A percentile compares a stretch with the other conserved stretches of the same genome.
Evolutionary conservation across 2,888 invertebrate genomes (phyloP).

Genomic region (Junonia oenone): DNA sequence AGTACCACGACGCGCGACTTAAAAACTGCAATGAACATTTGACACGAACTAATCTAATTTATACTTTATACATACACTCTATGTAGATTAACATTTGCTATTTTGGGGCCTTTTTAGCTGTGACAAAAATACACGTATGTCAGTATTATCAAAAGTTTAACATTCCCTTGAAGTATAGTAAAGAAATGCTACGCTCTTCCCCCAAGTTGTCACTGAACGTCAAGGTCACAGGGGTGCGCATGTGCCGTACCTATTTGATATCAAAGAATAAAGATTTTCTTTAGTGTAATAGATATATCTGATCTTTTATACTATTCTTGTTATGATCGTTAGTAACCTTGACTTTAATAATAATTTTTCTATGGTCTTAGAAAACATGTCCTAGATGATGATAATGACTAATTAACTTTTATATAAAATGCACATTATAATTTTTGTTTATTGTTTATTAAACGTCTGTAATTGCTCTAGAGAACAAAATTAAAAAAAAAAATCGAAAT

Average conservation of each 20-base stretch:
- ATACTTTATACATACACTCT: not conserved
- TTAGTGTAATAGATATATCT: conserved; percentile 31
- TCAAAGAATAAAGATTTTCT: conserved; percentile 56
- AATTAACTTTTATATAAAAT: not conserved
- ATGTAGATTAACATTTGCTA: not conserved
- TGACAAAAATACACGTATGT: not conserved
- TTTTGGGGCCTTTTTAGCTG: not conserved
- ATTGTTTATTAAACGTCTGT: not conserved
- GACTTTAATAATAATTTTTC: not conserved
- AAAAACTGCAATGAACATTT: not conserved
- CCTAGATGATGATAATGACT: not conserved
- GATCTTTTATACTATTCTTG: conserved; percentile 11
- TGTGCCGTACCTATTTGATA: conserved; percentile 60
- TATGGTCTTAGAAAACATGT: not conserved
- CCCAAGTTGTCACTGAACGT: conserved; percentile 48
- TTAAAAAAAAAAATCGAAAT: not conserved
- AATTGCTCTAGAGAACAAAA: not conserved
- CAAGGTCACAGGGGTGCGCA: conserved; percentile 67
- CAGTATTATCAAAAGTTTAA: not conserved
- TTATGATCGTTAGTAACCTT: conserved; percentile 4
- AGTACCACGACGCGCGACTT: not conserved
- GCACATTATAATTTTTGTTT: not conserved
- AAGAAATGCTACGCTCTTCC: conserved; percentile 21
- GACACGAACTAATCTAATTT: not conserved
- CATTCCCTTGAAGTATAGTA: not conserved